Evolutionary conservation across 2,113 vertebrate species (phyloP), one percentile per base, ranked within the genome.

Genomic region (Mixornis gularis): DNA sequence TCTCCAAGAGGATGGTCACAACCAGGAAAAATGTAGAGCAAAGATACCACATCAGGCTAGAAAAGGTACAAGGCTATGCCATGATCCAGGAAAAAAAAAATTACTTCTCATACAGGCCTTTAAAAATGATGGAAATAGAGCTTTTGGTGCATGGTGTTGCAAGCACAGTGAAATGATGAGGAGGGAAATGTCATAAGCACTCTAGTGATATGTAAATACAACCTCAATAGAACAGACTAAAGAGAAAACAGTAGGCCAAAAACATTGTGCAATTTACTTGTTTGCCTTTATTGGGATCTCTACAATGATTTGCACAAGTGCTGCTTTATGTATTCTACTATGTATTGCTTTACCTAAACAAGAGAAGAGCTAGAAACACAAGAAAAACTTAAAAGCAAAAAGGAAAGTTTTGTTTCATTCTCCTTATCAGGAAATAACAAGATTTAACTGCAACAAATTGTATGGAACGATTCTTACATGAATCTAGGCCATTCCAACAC

Each of bases 41-140:
- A 3, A 56, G 41, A n/a, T 27, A 59, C n/a, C 15, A 9, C 0
- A 0, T 34, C 49, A 60, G 32, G 8, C 40, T 74, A 32, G 52
- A 51, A 27, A 94, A 60, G 21, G 44, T 13, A 56, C 16, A 60
- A 48, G 36, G 49, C 53, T 72, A n/a, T 2, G 19, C 0, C 0
- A 17, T 44, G 19, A 55, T n/a, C 22, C 44, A 22, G n/a, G 43
- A 24, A 36, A 69, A 36, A n/a, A n/a, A 69, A 18, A 27, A 32
- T 0, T 22, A 41, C 5, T 49, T 46, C 32, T 64, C 38, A n/a
- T 13, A 32, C 6, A 19, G 8, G 22, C 19, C 49, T 65, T 43
- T 17, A 60, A 85, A 87, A 59, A 52, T 18, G 7, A 55, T 41
- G 41, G 30, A 68, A 73, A 44, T 2, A 3, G 6, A 60, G 32